phyloP scores from a whole-genome alignment of 2,888 invertebrate genomes.

The Lysandra coridon region DNA sequence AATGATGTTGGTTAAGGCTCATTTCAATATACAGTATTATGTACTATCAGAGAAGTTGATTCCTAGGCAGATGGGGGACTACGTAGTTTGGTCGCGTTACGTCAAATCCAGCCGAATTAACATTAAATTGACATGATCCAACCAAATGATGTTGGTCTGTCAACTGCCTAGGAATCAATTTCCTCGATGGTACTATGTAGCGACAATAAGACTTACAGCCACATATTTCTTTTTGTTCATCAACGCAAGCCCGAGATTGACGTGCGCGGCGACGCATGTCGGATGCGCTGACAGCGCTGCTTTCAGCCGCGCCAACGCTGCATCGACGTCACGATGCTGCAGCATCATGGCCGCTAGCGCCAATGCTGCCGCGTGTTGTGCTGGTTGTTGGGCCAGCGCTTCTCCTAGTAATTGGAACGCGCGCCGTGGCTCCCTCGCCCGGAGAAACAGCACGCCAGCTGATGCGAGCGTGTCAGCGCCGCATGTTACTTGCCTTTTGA shows the following conservation, averaged over 20 bases:
- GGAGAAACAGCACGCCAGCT: conserved; percentile 72
- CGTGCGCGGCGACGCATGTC: conserved; percentile 69
- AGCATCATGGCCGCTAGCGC: conserved; percentile 78
- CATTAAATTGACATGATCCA: too few relatives aligned
- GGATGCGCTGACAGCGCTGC: conserved; percentile 70
- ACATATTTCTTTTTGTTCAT: conserved; percentile 70
- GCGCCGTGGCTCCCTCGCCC: conserved; percentile 72
- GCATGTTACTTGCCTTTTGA: conserved; percentile 49
- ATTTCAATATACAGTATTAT: too few relatives aligned
- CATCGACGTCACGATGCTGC: conserved; percentile 71
- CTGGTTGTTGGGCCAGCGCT: conserved; percentile 71
- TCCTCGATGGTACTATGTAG: too few relatives aligned
- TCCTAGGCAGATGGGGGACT: too few relatives aligned
- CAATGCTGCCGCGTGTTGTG: conserved; percentile 72
- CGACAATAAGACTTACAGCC: conserved; percentile 52
- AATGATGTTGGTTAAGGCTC: too few relatives aligned
- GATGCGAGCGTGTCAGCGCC: conserved; percentile 76
- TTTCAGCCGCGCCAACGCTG: conserved; percentile 72
- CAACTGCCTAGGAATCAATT: too few relatives aligned
- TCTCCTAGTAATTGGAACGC: conserved; percentile 79
- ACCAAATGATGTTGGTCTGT: too few relatives aligned
- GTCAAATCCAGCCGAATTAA: too few relatives aligned
- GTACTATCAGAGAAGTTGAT: too few relatives aligned
- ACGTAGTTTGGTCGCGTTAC: too few relatives aligned
- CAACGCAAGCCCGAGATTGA: conserved; percentile 67